phyloP scores from a whole-genome alignment of 2,888 invertebrate species.

The Drosophila buzzatii region DNA sequence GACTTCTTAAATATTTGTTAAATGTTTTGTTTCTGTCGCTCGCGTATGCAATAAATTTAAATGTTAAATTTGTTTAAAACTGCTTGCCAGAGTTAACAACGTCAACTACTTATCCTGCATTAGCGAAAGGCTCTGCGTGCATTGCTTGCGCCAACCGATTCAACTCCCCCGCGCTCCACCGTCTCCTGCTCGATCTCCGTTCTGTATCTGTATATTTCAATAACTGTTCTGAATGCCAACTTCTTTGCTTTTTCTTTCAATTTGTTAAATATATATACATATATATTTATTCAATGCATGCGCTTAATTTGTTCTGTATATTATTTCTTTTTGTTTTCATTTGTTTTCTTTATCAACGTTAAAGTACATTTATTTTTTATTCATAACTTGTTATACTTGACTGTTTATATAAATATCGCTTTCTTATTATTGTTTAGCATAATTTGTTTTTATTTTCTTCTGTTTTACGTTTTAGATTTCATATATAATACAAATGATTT shows the following conservation, averaged over 20 bases:
- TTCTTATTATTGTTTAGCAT: slow-evolving; percentile 50
- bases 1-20: slow-evolving; percentile 65
- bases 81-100: slow-evolving; percentile 73
- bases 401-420: slow-evolving; percentile 58
- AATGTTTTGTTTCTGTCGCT: slow-evolving; percentile 40
- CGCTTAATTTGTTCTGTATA: slow-evolving; percentile 27
- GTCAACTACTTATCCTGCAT: slow-evolving; percentile 74
- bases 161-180: slow-evolving; percentile 28
- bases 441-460: slow-evolving; percentile 15
- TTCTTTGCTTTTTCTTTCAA: slow-evolving; percentile 5
- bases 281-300: slow-evolving; percentile 55
- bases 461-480: slow-evolving; percentile 47
- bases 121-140: slow-evolving; percentile 71
- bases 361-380: slow-evolving; percentile 67
- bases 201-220: slow-evolving; percentile 7
- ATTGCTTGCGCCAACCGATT: slow-evolving; percentile 51
- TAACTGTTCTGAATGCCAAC: slow-evolving; percentile 43
- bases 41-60: slow-evolving; percentile 60
- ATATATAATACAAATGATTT: slow-evolving; percentile 78
- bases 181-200: slow-evolving; percentile 14
- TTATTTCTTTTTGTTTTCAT: slow-evolving; percentile 15
- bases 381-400: slow-evolving; percentile 65
- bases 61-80: slow-evolving; percentile 71
- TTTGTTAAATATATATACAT: slow-evolving; percentile 47
- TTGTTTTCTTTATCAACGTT: slow-evolving; percentile 66